Percentiles rank a stretch among this genome's conserved stretches.
Conservation (phyloP, 2,797 vertebrate species). For the Decapterus maruadsi region DNA sequence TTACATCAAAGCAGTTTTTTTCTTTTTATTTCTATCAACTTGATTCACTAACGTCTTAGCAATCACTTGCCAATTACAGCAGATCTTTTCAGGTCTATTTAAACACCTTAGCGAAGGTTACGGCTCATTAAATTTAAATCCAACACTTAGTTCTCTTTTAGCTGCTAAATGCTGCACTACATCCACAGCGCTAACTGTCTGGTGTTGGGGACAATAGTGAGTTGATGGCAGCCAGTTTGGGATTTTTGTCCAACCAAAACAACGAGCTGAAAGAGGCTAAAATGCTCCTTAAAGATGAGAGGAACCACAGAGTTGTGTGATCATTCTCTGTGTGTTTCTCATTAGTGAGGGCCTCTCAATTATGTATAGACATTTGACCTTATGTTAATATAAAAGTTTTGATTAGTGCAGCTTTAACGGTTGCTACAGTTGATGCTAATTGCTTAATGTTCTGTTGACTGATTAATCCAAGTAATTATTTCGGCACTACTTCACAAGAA, state of each 20-base stretch:
- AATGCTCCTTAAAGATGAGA: neutral
- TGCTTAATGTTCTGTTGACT: slow-evolving; percentile 8
- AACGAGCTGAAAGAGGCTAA: neutral
- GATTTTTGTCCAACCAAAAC: neutral
- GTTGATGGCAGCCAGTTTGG: neutral
- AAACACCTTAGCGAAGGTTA: neutral
- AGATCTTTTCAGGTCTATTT: too few relatives aligned
- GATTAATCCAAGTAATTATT: slow-evolving; percentile 5
- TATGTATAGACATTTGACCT: neutral
- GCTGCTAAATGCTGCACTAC: neutral
- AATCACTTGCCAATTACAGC: slow-evolving; percentile 3
- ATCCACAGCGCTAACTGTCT: neutral
- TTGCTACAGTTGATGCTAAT: too few relatives aligned
- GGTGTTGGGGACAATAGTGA: neutral
- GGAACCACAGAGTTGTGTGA: neutral
- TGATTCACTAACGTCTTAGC: neutral
- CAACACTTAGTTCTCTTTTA: neutral
- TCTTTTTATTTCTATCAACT: neutral
- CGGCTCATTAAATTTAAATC: slow-evolving; percentile 16
- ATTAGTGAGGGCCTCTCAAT: neutral
- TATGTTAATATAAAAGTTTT: neutral
- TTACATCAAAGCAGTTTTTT: neutral
- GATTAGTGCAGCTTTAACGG: slow-evolving; percentile 1
- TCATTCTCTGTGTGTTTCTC: neutral
- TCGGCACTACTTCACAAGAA: neutral